Conservation (phyloP, 2,113 vertebrate genomes). For the Prietella phreatophila region DNA sequence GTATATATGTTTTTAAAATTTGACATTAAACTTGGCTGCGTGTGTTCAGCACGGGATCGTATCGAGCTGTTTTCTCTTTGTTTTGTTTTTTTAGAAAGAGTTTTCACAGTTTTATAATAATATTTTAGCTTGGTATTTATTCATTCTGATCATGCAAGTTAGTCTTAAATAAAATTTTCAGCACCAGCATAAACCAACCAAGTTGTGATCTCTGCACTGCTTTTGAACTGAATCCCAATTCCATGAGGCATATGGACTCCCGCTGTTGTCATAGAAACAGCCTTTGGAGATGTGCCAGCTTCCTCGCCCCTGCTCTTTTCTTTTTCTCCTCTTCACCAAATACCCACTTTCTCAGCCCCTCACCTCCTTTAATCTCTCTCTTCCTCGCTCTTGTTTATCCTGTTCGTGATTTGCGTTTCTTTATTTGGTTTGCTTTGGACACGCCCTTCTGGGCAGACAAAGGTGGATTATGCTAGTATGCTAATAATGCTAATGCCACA, state of each 20-base stretch:
- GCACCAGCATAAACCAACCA: not conserved
- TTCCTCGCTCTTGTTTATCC: slow-evolving; percentile 40
- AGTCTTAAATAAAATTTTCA: not conserved
- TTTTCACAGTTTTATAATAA: not conserved
- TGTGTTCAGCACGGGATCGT: not conserved
- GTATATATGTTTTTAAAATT: not conserved
- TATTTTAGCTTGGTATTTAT: not conserved
- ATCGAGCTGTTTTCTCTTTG: not conserved
- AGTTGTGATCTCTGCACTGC: slow-evolving; percentile 33
- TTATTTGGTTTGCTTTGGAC: slow-evolving; percentile 55
- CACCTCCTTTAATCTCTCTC: slow-evolving; percentile 24
- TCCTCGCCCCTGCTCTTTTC: slow-evolving; percentile 16
- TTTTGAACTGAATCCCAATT: slow-evolving; percentile 38
- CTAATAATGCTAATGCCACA: slow-evolving; percentile 56
- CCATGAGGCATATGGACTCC: slow-evolving; percentile 55
- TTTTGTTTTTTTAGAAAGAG: not conserved
- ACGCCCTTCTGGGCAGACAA: slow-evolving; percentile 62
- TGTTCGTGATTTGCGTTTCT: slow-evolving; percentile 10
- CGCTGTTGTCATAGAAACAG: slow-evolving; percentile 68
- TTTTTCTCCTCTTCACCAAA: not conserved
- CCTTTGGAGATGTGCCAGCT: slow-evolving; percentile 43
- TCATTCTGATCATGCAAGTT: not conserved
- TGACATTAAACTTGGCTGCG: not conserved
- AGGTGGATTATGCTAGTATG: slow-evolving; percentile 59
- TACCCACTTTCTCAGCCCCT: slow-evolving; percentile 7